phyloP scores from a whole-genome alignment of 2,888 invertebrate genomes.

The Drosophila dives region DNA sequence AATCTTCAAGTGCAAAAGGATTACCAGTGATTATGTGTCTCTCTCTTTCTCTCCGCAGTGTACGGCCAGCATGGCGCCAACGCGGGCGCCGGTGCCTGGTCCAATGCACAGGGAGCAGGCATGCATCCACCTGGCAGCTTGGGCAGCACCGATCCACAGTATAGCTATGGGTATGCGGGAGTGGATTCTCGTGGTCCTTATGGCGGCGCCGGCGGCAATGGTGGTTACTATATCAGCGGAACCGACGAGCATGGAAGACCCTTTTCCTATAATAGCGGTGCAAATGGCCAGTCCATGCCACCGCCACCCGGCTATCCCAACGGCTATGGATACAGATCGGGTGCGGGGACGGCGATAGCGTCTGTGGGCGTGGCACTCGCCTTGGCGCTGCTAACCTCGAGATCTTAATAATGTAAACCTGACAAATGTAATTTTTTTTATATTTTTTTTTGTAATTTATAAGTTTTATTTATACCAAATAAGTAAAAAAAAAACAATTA shows the following conservation, averaged over 20 bases:
- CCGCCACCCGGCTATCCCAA: constrained; percentile 47
- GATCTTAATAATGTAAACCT: constrained; percentile 27
- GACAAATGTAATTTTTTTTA: neutral
- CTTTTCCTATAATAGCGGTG: constrained; percentile 61
- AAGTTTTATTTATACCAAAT: constrained; percentile 67
- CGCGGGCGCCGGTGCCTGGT: constrained; percentile 55
- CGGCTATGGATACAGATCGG: constrained; percentile 37
- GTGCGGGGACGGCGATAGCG: constrained; percentile 1
- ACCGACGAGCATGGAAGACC: constrained; percentile 76
- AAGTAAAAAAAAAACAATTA: constrained; percentile 41
- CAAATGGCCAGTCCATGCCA: constrained; percentile 34
- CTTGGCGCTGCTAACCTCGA: constrained; percentile 31
- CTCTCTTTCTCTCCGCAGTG: constrained; percentile 25
- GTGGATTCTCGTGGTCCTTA: constrained; percentile 66
- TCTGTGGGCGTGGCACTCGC: constrained; percentile 38
- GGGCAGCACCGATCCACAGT: constrained; percentile 60
- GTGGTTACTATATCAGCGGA: constrained; percentile 68
- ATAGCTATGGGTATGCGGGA: constrained; percentile 69
- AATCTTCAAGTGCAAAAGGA: constrained; percentile 15
- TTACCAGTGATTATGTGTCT: constrained; percentile 41
- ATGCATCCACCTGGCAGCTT: constrained; percentile 67
- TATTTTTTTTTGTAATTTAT: constrained; percentile 36
- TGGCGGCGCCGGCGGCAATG: constrained; percentile 69
- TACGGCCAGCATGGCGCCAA: constrained; percentile 40
- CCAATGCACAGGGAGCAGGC: constrained; percentile 61